These are phyloP conservation scores for Drosophila gaucha DNA, from an alignment of 2,888 invertebrate species.

Conservation along the genomic window DNA sequence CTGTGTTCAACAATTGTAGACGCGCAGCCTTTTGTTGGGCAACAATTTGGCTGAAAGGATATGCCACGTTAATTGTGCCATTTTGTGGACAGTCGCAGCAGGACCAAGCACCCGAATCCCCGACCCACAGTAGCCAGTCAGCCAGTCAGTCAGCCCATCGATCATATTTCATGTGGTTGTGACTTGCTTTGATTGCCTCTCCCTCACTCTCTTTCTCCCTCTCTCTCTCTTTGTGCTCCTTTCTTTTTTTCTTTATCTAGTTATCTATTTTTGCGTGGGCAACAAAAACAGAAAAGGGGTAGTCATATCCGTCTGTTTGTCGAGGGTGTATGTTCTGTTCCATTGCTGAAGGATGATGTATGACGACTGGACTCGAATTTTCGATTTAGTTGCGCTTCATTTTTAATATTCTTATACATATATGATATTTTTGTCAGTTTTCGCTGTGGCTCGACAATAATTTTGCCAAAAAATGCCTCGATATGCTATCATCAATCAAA, in stretches of 20 bases:
- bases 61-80: slow-evolving; percentile 81
- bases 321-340: slow-evolving; percentile 59
- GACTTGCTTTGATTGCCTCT: slow-evolving; percentile 73
- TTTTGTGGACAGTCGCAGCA: slow-evolving; percentile 79
- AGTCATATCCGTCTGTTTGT: slow-evolving; percentile 26
- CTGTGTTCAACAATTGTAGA: slow-evolving; percentile 77
- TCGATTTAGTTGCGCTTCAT: slow-evolving; percentile 56
- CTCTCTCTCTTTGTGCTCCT: neutral
- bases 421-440: slow-evolving; percentile 53
- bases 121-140: slow-evolving; percentile 50
- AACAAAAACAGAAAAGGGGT: slow-evolving; percentile 57
- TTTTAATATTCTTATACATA: slow-evolving; percentile 59
- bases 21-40: slow-evolving; percentile 77
- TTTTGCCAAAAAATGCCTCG: slow-evolving; percentile 46
- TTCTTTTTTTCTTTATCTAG: slow-evolving; percentile 28
- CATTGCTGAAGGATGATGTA: slow-evolving; percentile 71
- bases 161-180: slow-evolving; percentile 75
- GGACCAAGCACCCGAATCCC: slow-evolving; percentile 34
- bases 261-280: slow-evolving; percentile 60
- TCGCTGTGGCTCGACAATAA: slow-evolving; percentile 37
- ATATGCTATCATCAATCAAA: slow-evolving; percentile 64
- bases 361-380: slow-evolving; percentile 54
- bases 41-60: slow-evolving; percentile 78
- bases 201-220: slow-evolving; percentile 10
- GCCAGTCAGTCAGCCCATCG: slow-evolving; percentile 55